Conservation (phyloP, 1,140 invertebrate genomes). For the Luehdorfia chinensis region DNA sequence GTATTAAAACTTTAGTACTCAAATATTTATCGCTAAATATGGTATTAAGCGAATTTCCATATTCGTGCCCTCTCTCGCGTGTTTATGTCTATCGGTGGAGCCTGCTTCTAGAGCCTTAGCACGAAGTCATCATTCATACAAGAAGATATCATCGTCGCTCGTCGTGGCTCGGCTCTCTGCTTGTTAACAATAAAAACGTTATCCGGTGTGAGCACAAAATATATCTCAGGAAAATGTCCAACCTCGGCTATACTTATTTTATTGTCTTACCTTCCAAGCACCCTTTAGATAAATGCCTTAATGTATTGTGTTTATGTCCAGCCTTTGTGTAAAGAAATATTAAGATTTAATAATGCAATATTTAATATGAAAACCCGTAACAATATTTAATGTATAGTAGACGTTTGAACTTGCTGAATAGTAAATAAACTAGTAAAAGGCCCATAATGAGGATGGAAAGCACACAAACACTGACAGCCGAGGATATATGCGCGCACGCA, state of each 20-base stretch:
- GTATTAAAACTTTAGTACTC: too few species aligned
- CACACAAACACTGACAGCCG: too few species aligned
- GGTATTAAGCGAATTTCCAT: slow-evolving; percentile 40
- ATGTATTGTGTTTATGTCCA: slow-evolving; percentile 9
- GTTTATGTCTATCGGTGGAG: slow-evolving; percentile 54
- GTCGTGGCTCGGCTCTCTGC: slow-evolving; percentile 54
- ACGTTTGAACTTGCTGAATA: too few species aligned
- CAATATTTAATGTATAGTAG: not conserved
- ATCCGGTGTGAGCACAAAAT: slow-evolving; percentile 64
- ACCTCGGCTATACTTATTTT: slow-evolving; percentile 31
- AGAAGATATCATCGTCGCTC: slow-evolving; percentile 70
- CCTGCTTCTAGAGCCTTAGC: slow-evolving; percentile 61
- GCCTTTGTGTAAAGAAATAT: slow-evolving; percentile 1
- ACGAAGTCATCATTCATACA: slow-evolving; percentile 76
- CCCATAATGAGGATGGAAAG: too few species aligned
- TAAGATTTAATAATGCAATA: slow-evolving; percentile 15
- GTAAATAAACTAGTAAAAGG: too few species aligned
- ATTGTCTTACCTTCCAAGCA: slow-evolving; percentile 34
- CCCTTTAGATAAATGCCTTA: slow-evolving; percentile 17
- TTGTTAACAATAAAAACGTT: slow-evolving; percentile 77
- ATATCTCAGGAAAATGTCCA: slow-evolving; percentile 52
- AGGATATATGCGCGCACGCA: too few species aligned
- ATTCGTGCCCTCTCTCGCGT: slow-evolving; percentile 59
- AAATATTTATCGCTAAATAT: slow-evolving; percentile 6
- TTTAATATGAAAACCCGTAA: too few species aligned